A percentile compares a stretch with the other conserved stretches of the same genome.
Conservation (phyloP, 2,888 invertebrate species). For the Eilema caniola region DNA sequence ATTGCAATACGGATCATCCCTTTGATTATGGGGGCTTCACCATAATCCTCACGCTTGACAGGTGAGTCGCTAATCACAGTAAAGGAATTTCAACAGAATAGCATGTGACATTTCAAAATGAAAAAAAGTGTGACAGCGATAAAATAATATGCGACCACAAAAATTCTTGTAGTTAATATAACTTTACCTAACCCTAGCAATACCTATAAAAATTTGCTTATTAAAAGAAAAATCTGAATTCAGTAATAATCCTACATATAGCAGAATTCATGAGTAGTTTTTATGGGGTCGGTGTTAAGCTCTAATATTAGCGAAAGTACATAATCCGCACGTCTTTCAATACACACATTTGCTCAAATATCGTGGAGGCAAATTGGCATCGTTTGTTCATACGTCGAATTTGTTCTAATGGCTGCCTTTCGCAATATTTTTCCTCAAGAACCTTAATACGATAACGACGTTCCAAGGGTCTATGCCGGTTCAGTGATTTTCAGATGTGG, state of each 20-base stretch:
- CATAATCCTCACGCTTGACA: too few species aligned
- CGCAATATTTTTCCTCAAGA: constrained; percentile 35
- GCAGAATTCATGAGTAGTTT: neutral
- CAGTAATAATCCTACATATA: neutral
- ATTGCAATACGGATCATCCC: too few species aligned
- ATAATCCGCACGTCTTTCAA: constrained; percentile 19
- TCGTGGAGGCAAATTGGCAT: constrained; percentile 33
- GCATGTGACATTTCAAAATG: too few species aligned
- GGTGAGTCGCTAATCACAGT: too few species aligned
- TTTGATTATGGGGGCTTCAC: too few species aligned
- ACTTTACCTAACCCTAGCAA: too few species aligned
- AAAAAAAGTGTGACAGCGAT: too few species aligned
- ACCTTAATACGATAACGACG: constrained; percentile 46
- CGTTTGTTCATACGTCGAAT: constrained; percentile 47
- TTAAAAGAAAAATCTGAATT: neutral
- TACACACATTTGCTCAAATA: constrained; percentile 15
- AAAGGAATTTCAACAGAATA: too few species aligned
- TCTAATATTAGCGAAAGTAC: neutral
- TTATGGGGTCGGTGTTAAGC: neutral
- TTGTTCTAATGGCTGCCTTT: constrained; percentile 41
- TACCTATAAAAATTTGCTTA: too few species aligned
- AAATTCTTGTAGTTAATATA: too few species aligned
- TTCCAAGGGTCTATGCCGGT: constrained; percentile 35
- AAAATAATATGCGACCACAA: too few species aligned
- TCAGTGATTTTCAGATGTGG: constrained; percentile 32